Evolutionary conservation across 2,888 invertebrate genomes (phyloP).

Genomic region (Hirtodrosophila alboralis): DNA sequence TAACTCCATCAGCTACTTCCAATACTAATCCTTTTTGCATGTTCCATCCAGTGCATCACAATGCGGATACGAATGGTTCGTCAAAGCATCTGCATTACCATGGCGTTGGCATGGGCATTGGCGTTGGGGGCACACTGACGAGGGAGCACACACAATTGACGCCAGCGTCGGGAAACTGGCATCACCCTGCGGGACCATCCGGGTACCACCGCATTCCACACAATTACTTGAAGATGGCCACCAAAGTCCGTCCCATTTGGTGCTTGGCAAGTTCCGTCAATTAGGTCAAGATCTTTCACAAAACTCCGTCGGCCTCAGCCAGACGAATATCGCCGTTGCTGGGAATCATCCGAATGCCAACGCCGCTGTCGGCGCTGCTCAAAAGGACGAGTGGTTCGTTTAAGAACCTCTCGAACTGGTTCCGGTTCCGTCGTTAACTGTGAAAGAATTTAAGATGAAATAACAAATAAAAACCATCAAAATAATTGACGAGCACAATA

Average conservation of each 20-base stretch:
- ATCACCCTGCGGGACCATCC: conserved; percentile 94
- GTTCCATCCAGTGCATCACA: conserved; percentile 84
- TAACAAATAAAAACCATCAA: conserved; percentile 51
- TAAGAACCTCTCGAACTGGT: conserved; percentile 71
- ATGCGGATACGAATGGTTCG: conserved; percentile 88
- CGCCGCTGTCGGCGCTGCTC: conserved; percentile 85
- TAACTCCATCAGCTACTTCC: too few relatives aligned
- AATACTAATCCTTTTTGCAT: neutral
- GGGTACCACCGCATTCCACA: conserved; percentile 85
- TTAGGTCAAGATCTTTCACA: conserved; percentile 85
- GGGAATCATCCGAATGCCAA: conserved; percentile 80
- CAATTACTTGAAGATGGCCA: conserved; percentile 87
- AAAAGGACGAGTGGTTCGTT: conserved; percentile 97
- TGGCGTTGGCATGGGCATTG: conserved; percentile 61
- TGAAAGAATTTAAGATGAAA: conserved; percentile 45
- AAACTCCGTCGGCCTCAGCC: conserved; percentile 83
- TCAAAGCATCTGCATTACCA: conserved; percentile 86
- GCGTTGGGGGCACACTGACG: conserved; percentile 85
- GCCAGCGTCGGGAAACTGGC: conserved; percentile 95
- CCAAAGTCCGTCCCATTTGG: conserved; percentile 96
- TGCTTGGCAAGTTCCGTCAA: conserved; percentile 93
- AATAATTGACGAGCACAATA: conserved; percentile 73
- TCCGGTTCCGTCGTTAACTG: conserved; percentile 31
- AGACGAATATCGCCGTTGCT: conserved; percentile 76
- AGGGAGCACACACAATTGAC: conserved; percentile 86